Evolutionary conservation across 2,797 vertebrate species (phyloP).

Genomic region (Prunella strophiata): DNA sequence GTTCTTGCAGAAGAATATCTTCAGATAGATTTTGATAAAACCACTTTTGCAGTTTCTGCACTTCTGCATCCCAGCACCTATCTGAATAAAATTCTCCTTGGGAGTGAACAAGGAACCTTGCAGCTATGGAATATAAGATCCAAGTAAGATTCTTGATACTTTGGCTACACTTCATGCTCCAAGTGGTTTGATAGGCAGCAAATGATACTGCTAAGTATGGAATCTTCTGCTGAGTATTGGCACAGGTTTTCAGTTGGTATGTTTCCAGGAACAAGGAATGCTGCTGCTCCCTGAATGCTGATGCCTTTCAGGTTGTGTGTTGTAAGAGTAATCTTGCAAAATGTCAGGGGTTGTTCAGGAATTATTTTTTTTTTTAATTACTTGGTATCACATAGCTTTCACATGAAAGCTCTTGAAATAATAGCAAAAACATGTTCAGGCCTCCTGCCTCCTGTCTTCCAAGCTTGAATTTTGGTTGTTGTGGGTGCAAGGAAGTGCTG

Average conservation of each 20-base stretch:
- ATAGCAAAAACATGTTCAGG: neutral
- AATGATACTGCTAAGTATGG: neutral
- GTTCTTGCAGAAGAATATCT: slow-evolving; percentile 87
- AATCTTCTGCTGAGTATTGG: neutral
- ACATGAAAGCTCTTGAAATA: neutral
- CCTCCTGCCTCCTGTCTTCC: neutral
- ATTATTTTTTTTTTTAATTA: neutral
- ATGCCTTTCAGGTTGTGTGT: neutral
- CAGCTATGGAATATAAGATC: slow-evolving; percentile 97
- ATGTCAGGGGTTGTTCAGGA: neutral
- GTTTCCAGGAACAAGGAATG: neutral
- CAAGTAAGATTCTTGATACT: slow-evolving; percentile 79
- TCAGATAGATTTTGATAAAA: slow-evolving; percentile 85
- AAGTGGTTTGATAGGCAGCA: neutral
- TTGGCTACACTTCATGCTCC: neutral
- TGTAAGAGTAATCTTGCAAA: slow-evolving; percentile 6
- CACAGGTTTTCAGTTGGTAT: neutral
- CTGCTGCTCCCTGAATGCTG: neutral
- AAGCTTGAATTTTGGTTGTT: neutral
- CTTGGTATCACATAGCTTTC: neutral
- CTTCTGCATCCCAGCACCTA: slow-evolving; percentile 95
- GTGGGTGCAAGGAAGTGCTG: neutral
- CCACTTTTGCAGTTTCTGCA: slow-evolving; percentile 86
- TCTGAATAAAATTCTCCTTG: slow-evolving; percentile 95
- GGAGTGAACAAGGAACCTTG: slow-evolving; percentile 90